Percentiles rank a stretch among this genome's conserved stretches.
Evolutionary conservation across 2,113 vertebrate species (phyloP).

Genomic region (Nestor notabilis): DNA sequence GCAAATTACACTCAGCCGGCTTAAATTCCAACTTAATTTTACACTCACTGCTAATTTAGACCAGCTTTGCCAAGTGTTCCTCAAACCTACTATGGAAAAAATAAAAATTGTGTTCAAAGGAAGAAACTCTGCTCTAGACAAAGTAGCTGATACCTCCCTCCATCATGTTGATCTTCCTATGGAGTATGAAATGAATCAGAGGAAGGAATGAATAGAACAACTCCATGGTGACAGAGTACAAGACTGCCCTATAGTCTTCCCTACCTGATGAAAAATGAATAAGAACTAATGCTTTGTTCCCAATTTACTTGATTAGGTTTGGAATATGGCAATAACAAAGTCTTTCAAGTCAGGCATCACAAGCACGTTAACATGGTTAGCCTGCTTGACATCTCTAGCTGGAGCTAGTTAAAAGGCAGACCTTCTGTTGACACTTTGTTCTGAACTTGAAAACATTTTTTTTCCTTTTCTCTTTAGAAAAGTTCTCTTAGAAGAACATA

Average conservation of each 20-base stretch:
- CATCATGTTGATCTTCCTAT: background rate
- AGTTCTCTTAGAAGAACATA: background rate
- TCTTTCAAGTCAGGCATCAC: background rate
- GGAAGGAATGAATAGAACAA: background rate
- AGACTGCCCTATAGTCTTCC: background rate
- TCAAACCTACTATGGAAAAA: background rate
- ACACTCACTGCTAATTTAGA: background rate
- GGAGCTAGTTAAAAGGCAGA: background rate
- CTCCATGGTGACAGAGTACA: background rate
- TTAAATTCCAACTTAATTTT: conserved; percentile 41
- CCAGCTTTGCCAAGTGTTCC: background rate
- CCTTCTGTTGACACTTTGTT: background rate
- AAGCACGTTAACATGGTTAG: background rate
- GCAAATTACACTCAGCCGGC: background rate
- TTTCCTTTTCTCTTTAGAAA: background rate
- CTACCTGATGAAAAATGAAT: background rate
- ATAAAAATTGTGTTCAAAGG: background rate
- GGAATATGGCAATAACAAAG: background rate
- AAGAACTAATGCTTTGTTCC: background rate
- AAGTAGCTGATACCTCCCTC: background rate
- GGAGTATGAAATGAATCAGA: background rate
- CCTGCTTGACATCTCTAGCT: background rate
- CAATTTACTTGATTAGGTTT: background rate
- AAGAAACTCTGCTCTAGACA: background rate
- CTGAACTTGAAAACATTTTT: background rate